Conservation (phyloP, 2,888 invertebrate genomes). For the Eutolmus rufibarbis region DNA sequence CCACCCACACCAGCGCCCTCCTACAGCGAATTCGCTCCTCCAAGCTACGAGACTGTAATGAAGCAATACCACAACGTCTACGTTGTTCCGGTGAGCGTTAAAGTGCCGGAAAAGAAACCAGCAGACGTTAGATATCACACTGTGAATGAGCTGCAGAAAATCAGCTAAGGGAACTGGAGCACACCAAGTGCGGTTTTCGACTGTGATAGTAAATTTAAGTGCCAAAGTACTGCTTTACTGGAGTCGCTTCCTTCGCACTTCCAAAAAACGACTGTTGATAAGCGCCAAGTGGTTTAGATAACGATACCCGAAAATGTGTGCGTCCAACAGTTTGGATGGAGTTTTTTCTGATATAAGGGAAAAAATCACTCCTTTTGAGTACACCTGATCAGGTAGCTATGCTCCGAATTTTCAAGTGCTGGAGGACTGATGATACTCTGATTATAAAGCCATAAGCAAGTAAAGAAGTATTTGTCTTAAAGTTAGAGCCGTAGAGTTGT, state of each 20-base stretch:
- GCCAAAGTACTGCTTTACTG: constrained; percentile 14
- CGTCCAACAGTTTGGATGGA: neutral
- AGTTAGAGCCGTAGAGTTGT: neutral
- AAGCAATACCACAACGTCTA: constrained; percentile 54
- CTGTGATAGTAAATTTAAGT: constrained; percentile 22
- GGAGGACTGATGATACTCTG: neutral
- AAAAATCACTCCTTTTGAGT: neutral
- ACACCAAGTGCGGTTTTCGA: constrained; percentile 2
- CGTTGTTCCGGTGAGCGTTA: constrained; percentile 55
- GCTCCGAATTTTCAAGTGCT: neutral
- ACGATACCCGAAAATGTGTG: neutral
- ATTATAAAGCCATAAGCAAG: neutral
- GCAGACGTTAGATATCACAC: neutral
- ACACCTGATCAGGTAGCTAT: neutral
- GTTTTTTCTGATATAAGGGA: neutral
- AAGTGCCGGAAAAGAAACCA: constrained; percentile 11
- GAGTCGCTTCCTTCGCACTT: constrained; percentile 20
- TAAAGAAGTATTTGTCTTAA: neutral
- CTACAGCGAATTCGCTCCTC: constrained; percentile 62
- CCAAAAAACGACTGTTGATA: neutral
- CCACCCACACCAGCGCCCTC: constrained; percentile 61
- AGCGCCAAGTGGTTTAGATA: constrained; percentile 4
- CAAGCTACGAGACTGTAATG: constrained; percentile 60
- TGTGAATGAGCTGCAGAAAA: constrained; percentile 17
- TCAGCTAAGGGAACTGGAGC: constrained; percentile 25